Evolutionary conservation across 2,888 invertebrate species (phyloP).

Genomic region (Acanthosoma haemorrhoidale): DNA sequence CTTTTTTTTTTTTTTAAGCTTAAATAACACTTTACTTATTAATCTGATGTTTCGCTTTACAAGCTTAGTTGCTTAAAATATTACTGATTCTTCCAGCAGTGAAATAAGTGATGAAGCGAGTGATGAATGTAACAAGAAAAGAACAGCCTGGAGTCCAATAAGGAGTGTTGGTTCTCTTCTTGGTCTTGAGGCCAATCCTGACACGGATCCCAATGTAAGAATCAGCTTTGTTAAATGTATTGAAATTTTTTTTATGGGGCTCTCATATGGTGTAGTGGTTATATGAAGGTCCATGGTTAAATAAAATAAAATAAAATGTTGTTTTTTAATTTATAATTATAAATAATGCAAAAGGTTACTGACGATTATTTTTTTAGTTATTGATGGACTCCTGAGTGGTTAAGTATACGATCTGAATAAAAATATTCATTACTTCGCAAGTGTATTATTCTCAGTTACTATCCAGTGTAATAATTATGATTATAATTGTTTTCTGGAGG

Average conservation of each 20-base stretch:
- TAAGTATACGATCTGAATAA: no score
- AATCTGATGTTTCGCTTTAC: background rate
- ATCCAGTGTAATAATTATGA: background rate
- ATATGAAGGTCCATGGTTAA: no score
- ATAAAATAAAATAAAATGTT: no score
- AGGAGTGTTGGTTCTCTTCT: constrained; percentile 78
- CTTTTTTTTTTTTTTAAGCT: background rate
- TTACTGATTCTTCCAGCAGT: background rate
- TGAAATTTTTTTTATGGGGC: background rate
- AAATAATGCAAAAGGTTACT: no score
- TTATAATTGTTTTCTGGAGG: background rate
- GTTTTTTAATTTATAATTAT: no score
- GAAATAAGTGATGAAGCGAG: constrained; percentile 35
- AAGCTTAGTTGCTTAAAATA: background rate
- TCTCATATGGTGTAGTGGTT: no score
- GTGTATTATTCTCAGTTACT: no score
- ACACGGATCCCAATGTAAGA: constrained; percentile 59
- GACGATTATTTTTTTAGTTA: no score
- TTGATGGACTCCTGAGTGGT: no score
- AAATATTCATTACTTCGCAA: no score
- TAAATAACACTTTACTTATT: no score
- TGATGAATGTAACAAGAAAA: constrained; percentile 23
- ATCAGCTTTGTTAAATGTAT: background rate
- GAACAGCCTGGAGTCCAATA: constrained; percentile 80
- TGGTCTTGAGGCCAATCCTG: constrained; percentile 80